Conservation (phyloP, 2,113 vertebrate species). For the Petrocephalus microphthalmus region DNA sequence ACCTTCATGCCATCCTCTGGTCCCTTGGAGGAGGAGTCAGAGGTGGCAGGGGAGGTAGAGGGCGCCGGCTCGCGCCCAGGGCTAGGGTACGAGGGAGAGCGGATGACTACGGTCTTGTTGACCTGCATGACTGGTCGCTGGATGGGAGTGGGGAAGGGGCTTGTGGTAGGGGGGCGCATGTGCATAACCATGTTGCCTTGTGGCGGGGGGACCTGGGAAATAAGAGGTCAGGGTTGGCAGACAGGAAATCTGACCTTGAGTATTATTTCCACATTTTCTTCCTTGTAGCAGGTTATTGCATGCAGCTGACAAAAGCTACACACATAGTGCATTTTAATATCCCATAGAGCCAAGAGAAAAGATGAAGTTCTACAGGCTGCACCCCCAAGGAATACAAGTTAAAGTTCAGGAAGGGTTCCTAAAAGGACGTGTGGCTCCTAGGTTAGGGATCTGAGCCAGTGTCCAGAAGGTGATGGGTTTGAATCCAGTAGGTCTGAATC, state of each 20-base stretch:
- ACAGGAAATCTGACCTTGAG: not conserved
- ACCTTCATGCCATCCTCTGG: constrained; percentile 74
- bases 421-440: not conserved
- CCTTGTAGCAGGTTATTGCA: not conserved
- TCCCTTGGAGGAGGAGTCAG: constrained; percentile 58
- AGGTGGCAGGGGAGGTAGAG: constrained; percentile 56
- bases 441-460: not conserved
- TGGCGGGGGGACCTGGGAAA: constrained; percentile 51
- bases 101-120: constrained; percentile 68
- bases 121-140: constrained; percentile 72
- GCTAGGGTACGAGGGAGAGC: constrained; percentile 60
- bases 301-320: not conserved
- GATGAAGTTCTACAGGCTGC: not conserved
- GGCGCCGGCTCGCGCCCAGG: constrained; percentile 56
- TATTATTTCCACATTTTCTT: not conserved
- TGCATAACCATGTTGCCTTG: constrained; percentile 74
- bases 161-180: constrained; percentile 65
- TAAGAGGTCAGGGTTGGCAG: not conserved
- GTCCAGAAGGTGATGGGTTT: not conserved
- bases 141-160: constrained; percentile 69
- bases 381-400: not conserved
- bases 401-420: not conserved
- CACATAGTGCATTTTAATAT: not conserved
- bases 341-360: not conserved
- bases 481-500: not conserved